These are phyloP conservation scores for Nebria salina DNA, from an alignment of 2,888 invertebrate genomes.

Conservation along the genomic window DNA sequence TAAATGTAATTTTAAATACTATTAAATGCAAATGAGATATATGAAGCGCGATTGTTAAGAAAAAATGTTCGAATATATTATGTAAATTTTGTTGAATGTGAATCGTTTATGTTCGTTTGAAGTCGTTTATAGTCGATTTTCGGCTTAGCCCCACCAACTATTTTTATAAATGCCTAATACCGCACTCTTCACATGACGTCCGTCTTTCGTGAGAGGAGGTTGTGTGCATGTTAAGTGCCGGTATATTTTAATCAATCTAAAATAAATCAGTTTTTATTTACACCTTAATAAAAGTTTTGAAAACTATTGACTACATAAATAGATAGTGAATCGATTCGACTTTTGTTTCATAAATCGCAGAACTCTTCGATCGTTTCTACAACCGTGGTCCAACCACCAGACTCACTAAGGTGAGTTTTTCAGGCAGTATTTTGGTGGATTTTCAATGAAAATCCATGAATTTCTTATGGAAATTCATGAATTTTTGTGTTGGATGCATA, in stretches of 20 bases:
- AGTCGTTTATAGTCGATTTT: constrained; percentile 17
- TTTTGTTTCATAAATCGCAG: constrained; percentile 32
- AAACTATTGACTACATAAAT: constrained; percentile 15
- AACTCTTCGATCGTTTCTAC: constrained; percentile 16
- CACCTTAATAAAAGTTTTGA: neutral
- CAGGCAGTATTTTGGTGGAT: neutral
- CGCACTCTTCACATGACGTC: constrained; percentile 30
- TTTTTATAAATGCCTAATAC: neutral
- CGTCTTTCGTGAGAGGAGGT: constrained; percentile 22
- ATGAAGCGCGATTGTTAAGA: no score
- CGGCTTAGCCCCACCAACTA: neutral
- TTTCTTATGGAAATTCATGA: neutral
- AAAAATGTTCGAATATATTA: neutral
- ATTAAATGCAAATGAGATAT: no score
- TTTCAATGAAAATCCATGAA: constrained; percentile 14
- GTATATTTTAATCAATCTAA: constrained; percentile 16
- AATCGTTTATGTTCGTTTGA: constrained; percentile 13
- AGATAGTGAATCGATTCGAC: constrained; percentile 15
- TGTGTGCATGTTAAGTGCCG: constrained; percentile 29
- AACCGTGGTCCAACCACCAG: constrained; percentile 19
- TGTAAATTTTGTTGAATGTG: constrained; percentile 1
- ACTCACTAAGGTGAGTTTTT: constrained; percentile 33
- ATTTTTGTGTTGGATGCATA: constrained; percentile 4
- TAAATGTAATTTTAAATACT: neutral
- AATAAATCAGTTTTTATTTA: constrained; percentile 29